phyloP scores from a whole-genome alignment of 2,113 vertebrate genomes.

The Microtus oregoni region DNA sequence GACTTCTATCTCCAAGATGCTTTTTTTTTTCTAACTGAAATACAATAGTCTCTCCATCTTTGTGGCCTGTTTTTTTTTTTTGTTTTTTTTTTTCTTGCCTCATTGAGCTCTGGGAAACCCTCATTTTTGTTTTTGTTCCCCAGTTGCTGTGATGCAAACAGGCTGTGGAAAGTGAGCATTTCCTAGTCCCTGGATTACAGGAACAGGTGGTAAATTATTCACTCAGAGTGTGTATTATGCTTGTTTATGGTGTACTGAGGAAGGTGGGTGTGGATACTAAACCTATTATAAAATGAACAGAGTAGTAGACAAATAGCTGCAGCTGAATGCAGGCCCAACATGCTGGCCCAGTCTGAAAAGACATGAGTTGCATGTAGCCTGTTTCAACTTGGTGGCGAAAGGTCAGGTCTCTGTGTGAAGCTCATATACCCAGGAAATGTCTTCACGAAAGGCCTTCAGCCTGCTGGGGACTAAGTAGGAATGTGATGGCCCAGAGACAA shows the following conservation, averaged over 20 bases:
- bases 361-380: not conserved
- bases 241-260: not conserved
- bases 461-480: not conserved
- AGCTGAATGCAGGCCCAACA: no score
- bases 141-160: not conserved
- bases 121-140: not conserved
- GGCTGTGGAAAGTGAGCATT: not conserved
- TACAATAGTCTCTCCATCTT: not conserved
- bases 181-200: not conserved
- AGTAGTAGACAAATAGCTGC: not conserved
- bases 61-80: not conserved
- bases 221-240: not conserved
- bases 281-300: not conserved
- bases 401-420: not conserved
- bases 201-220: not conserved
- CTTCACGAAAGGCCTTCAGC: not conserved
- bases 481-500: not conserved
- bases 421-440: not conserved
- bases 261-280: not conserved
- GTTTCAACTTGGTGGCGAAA: not conserved
- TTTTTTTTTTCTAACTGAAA: not conserved
- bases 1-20: not conserved
- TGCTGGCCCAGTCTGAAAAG: not conserved
- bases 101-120: no score
- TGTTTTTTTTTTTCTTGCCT: not conserved